Evolutionary conservation across 2,113 vertebrate genomes (phyloP).

Genomic region (Heterochromis multidens): DNA sequence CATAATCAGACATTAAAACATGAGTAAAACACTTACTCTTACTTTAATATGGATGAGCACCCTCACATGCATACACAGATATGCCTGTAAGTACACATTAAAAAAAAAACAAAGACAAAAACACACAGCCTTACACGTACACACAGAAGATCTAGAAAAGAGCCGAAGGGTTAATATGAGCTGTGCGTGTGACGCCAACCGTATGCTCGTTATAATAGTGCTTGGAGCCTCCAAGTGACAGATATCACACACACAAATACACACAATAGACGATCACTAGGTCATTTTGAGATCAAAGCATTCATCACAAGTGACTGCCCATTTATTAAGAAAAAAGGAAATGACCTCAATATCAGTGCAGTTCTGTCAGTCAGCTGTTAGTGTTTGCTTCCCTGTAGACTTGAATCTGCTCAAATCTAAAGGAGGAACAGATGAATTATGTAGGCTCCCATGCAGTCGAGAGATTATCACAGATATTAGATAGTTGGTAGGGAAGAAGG

Average conservation of each 20-base stretch:
- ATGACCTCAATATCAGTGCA: conserved; percentile 10
- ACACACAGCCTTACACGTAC: conserved; percentile 23
- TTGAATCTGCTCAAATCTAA: not conserved
- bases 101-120: conserved; percentile 24
- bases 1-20: conserved; percentile 68
- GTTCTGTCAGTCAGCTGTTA: not conserved
- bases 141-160: conserved; percentile 20
- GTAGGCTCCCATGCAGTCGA: not conserved
- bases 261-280: conserved; percentile 48
- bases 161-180: conserved; percentile 67
- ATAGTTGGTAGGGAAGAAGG: not conserved
- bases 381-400: not conserved
- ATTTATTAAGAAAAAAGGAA: conserved; percentile 24
- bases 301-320: conserved; percentile 47
- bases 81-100: not conserved
- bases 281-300: conserved; percentile 54
- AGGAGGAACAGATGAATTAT: not conserved
- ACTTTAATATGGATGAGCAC: conserved; percentile 1
- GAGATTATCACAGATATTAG: not conserved
- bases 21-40: conserved; percentile 54
- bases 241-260: conserved; percentile 57
- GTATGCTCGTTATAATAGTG: conserved; percentile 73
- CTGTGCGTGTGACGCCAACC: conserved; percentile 65
- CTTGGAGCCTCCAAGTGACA: conserved; percentile 69
- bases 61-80: not conserved